Percentiles rank a stretch among this genome's conserved stretches.
These are phyloP conservation scores for Pseudomugil gertrudae DNA, from an alignment of 2,797 vertebrate genomes.

Conservation along the genomic window DNA sequence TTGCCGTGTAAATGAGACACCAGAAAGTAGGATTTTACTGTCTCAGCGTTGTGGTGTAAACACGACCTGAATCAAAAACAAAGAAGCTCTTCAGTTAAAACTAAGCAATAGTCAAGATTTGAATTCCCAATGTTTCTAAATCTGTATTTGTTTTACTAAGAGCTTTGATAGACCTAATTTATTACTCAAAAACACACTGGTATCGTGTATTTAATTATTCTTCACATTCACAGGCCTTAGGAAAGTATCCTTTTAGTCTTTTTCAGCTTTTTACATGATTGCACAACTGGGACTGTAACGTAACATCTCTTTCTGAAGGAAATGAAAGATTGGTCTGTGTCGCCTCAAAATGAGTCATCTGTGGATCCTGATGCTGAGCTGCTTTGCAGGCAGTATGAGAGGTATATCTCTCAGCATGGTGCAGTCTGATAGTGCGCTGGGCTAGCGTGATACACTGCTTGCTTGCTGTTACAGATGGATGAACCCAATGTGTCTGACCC, in stretches of 20 bases:
- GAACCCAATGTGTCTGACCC: conserved; percentile 64
- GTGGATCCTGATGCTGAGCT: conserved; percentile 56
- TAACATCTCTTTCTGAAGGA: conserved; percentile 70
- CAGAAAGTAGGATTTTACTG: no score
- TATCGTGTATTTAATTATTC: not conserved
- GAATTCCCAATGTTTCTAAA: not conserved
- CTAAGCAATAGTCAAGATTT: not conserved
- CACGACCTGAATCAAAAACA: not conserved
- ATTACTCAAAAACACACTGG: no score
- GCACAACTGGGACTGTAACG: conserved; percentile 62
- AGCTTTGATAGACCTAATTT: not conserved
- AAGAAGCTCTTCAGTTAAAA: no score
- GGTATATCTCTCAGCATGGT: conserved; percentile 75
- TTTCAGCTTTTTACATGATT: conserved; percentile 58
- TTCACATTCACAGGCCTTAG: conserved; percentile 19
- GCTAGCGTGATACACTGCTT: conserved; percentile 63
- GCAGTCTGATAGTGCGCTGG: conserved; percentile 61
- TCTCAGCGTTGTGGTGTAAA: no score
- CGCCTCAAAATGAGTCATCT: conserved; percentile 71
- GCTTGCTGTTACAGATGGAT: conserved; percentile 75
- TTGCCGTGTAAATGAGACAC: no score
- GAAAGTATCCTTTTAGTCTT: conserved; percentile 63
- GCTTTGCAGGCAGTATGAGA: conserved; percentile 59
- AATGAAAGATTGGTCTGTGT: conserved; percentile 68
- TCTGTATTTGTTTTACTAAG: not conserved